Base-by-base conservation (phyloP, 1,140 invertebrate genomes). In the Drosophila bifasciata region DNA sequence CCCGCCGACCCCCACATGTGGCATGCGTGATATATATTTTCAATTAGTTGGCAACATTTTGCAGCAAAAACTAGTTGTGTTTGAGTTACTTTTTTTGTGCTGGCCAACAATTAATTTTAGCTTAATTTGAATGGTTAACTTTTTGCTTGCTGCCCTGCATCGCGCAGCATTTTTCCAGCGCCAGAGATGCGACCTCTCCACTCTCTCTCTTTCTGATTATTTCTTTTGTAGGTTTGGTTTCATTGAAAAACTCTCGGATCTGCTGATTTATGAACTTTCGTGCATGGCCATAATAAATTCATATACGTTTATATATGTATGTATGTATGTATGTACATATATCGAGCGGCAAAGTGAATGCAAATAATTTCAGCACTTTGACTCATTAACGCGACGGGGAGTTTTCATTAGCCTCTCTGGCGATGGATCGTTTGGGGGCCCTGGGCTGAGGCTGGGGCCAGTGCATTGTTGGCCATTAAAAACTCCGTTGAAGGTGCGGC, bases 361-460 rank as follows among this genome's bases (percentile, higher is more conserved):
- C 73, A 88, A 86, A 88, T 88, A 63, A 64, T 81, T 83, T 86
- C 81, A 83, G 55, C 83, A 86, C 78, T 78, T 88, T 74, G 77
- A 86, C 73, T 85, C 80, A 85, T 85, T 85, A 86, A 70, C 80
- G 46, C 80, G 75, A 76, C 81, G 80, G 80, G 80, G 80, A 74
- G 73, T 63, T 77, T 83, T 84, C 79, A 83, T 84, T 84, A 83
- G 81, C 75, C 75, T 68, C 75, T 67, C 59, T 63, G 61, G 61
- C 56, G 36, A 36, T 76, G 63, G 68, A 59, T 69, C 79, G 71
- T 43, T 73, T 76, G 19, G 23, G 28, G 28, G 28, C 28, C 28
- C 28, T 32, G 28, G 28, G 0, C 28, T 36, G 28, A 9, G 8
- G 9, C 32, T 13, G 32, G 28, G 0, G 25, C 53, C 48, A 49